Base-by-base conservation (phyloP, 2,888 invertebrate species). In the Carabus problematicus region DNA sequence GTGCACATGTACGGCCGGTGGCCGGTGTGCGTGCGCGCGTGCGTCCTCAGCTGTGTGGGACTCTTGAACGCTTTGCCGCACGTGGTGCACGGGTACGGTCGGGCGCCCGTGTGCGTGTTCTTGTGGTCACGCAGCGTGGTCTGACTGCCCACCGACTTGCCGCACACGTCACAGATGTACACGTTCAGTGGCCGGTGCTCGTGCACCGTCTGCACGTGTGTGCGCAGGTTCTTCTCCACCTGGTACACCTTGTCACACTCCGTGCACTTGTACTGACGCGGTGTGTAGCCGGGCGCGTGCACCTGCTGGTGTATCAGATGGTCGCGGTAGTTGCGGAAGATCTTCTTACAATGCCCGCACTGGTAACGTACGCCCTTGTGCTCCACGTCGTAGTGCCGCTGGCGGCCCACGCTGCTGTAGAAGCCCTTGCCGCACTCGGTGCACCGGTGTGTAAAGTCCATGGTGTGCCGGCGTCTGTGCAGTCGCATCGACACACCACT, bases 381-480 rank as follows among this genome's bases (percentile, higher is more conserved):
- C 71, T 81, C 75, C 71, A 82, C 81, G 71, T 81, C 80, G 70
- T 80, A 81, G 73, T 82, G 82, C 71, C 81, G 81, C 63, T 81
- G 75, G 71, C 82, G 45, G 82, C 75, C 2, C 82, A 79, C 0
- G 81, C 55, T 72, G 66, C 43, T 81, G 73, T 81, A 82, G 72
- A 82, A 82, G 0, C 82, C 82, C 73, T 82, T 82, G 71, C 79
- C 80, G 70, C 82, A 82, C 69, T 81, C 79, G 49, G 81, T 81
- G 70, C 82, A 82, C 8, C 79, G 73, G 73, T 81, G 81, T 68
- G 81, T 74, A 72, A 81, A 82, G 73, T 82, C 42, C 81, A 75
- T 60, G 81, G 70, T 80, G 82, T 68, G 67, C 18, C 61, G 41
- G 12, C 41, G 47, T 47, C 39, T 14, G 52, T 68, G 68, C n/a